Percentiles rank a stretch among this genome's conserved stretches.
These are phyloP conservation scores for Poeciliopsis paucimaculata DNA, from an alignment of 2,797 vertebrate species.

Conservation along the genomic window DNA sequence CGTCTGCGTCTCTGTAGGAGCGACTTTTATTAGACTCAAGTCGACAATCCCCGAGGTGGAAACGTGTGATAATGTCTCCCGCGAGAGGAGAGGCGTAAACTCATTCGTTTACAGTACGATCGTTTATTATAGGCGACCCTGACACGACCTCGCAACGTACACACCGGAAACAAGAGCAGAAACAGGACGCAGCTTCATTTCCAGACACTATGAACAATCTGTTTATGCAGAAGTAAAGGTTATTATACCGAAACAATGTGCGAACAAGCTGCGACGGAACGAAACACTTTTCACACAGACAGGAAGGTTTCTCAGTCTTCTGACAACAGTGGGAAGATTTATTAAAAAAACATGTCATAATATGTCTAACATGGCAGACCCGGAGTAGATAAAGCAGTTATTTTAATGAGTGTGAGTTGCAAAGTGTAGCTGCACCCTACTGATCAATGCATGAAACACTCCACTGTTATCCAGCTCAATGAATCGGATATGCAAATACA, in stretches of 20 bases:
- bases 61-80: slow-evolving; percentile 7
- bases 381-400: slow-evolving; percentile 10
- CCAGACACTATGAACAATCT: slow-evolving; percentile 39
- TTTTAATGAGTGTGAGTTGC: slow-evolving; percentile 17
- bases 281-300: slow-evolving; percentile 15
- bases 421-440: slow-evolving; percentile 16
- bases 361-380: slow-evolving; percentile 4
- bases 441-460: slow-evolving; percentile 27
- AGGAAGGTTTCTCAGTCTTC: slow-evolving; percentile 13
- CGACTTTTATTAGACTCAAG: not conserved
- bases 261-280: slow-evolving; percentile 39
- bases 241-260: slow-evolving; percentile 27
- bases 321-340: slow-evolving; percentile 41
- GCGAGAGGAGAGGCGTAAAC: slow-evolving; percentile 7
- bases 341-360: slow-evolving; percentile 34
- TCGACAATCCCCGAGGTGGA: not conserved
- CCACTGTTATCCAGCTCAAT: slow-evolving; percentile 25
- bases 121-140: slow-evolving; percentile 50
- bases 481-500: slow-evolving; percentile 31
- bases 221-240: slow-evolving; percentile 19
- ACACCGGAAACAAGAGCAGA: slow-evolving; percentile 28
- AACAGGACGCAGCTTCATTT: slow-evolving; percentile 28
- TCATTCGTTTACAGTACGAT: slow-evolving; percentile 16
- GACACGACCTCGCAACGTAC: slow-evolving; percentile 45
- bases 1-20: slow-evolving; percentile 4